phyloP scores from a whole-genome alignment of 2,113 vertebrate species.

The Guaruba guarouba region DNA sequence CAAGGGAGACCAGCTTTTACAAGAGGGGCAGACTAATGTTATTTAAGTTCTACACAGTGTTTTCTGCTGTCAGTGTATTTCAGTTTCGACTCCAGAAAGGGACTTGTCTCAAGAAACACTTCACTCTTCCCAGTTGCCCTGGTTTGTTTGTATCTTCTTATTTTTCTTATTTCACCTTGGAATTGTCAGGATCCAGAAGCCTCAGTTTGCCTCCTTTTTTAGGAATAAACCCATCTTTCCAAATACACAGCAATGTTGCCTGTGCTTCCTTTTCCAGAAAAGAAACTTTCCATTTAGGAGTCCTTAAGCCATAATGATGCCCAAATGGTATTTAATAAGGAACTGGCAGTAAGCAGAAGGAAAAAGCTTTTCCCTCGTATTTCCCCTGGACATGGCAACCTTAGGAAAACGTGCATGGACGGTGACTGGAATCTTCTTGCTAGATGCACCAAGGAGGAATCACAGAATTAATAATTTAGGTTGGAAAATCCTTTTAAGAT shows the following conservation, averaged over 20 bases:
- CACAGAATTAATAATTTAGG: background rate
- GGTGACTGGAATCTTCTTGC: background rate
- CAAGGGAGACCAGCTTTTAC: background rate
- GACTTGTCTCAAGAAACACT: background rate
- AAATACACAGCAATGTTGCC: background rate
- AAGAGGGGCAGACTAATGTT: background rate
- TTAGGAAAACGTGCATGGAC: background rate
- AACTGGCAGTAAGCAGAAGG: background rate
- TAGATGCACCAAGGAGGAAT: background rate
- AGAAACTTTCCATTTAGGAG: background rate
- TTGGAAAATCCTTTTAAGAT: background rate
- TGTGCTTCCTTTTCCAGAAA: background rate
- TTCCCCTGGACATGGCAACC: background rate
- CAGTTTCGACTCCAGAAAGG: background rate
- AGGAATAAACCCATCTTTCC: background rate
- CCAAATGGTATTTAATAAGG: background rate
- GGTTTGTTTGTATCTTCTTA: background rate
- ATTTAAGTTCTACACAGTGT: background rate
- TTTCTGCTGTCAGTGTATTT: background rate
- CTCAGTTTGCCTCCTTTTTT: background rate
- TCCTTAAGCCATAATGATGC: background rate
- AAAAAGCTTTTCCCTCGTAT: background rate
- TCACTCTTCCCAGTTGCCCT: background rate
- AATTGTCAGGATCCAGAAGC: background rate
- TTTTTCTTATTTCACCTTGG: background rate